Conservation (phyloP, 2,797 vertebrate species). For the Gymnoscopelus braueri region DNA sequence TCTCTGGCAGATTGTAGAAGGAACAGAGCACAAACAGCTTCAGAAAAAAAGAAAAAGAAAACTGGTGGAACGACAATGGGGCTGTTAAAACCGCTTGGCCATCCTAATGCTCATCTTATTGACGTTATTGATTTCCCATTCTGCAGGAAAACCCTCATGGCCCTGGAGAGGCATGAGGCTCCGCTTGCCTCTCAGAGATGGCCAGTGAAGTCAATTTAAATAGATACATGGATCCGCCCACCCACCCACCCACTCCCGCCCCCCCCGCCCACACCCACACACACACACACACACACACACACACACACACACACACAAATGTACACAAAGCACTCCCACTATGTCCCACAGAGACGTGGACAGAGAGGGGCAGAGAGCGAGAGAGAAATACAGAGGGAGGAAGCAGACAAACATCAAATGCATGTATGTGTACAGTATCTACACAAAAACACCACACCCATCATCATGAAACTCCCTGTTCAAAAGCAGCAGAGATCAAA, state of each 20-base stretch:
- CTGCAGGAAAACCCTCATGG: conserved; percentile 51
- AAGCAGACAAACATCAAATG: background rate
- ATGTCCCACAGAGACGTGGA: background rate
- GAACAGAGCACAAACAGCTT: conserved; percentile 58
- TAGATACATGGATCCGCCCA: conserved; percentile 29
- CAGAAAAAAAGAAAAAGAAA: conserved; percentile 45
- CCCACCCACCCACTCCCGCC: background rate
- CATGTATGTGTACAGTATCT: no score
- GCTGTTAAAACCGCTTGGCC: conserved; percentile 73
- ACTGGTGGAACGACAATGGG: conserved; percentile 65
- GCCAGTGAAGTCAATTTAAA: conserved; percentile 63
- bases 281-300: background rate
- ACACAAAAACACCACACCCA: background rate
- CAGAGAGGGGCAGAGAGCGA: background rate
- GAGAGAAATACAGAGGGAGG: background rate
- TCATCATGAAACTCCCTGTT: conserved; percentile 28
- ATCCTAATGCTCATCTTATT: conserved; percentile 73
- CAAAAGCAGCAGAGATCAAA: conserved; percentile 50
- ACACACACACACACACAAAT: conserved; percentile 3
- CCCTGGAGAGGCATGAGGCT: conserved; percentile 46
- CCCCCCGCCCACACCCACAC: background rate
- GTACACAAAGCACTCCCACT: background rate
- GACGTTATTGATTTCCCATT: conserved; percentile 82
- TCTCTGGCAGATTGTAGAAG: conserved; percentile 46
- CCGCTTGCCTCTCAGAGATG: conserved; percentile 28